Percentiles rank a stretch among this genome's conserved stretches.
Evolutionary conservation across 2,797 vertebrate species (phyloP).

Genomic region (Acanthis flammea): DNA sequence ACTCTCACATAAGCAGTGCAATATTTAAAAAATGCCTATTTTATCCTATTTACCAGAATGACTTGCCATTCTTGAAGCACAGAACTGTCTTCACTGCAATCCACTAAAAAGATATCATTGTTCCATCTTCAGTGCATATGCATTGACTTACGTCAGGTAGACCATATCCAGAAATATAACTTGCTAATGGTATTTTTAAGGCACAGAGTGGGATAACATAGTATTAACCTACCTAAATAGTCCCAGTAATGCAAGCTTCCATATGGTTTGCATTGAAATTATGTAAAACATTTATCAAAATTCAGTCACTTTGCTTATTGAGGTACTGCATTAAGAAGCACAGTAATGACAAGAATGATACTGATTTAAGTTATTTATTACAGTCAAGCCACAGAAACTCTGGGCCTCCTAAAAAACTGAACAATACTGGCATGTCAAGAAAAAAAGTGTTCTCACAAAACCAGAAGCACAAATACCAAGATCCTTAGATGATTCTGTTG

Average conservation of each 20-base stretch:
- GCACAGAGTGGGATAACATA: neutral
- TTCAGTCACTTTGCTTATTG: neutral
- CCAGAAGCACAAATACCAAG: neutral
- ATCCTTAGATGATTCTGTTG: conserved; percentile 18
- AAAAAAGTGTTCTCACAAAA: neutral
- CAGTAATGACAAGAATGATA: neutral
- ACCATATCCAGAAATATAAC: neutral
- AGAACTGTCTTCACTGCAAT: neutral
- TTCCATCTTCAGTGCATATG: neutral
- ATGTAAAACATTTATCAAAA: neutral
- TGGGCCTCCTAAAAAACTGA: neutral
- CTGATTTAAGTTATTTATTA: neutral
- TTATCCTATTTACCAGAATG: neutral
- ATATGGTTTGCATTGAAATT: neutral
- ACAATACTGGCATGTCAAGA: neutral
- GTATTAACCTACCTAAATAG: neutral
- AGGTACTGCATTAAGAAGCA: neutral
- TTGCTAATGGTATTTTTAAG: neutral
- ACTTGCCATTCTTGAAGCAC: neutral
- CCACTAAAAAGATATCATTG: neutral
- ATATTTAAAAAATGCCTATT: neutral
- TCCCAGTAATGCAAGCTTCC: neutral
- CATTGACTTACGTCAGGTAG: neutral
- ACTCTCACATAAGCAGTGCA: neutral
- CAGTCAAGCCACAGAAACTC: neutral